phyloP scores from a whole-genome alignment of 1,140 invertebrate genomes.

The Musca domestica region DNA sequence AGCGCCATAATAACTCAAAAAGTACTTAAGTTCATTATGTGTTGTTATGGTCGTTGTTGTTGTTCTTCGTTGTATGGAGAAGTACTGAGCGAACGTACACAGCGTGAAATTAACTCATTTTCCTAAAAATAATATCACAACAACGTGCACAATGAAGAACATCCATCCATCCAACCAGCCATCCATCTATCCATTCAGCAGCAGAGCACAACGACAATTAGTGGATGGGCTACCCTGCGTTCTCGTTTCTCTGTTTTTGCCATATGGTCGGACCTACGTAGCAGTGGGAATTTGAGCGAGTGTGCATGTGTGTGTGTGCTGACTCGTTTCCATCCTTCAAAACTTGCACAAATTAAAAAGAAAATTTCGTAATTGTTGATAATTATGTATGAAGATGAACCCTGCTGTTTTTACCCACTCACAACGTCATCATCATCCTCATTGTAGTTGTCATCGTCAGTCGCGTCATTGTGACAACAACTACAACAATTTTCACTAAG shows the following conservation, averaged over 20 bases:
- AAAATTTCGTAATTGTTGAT: too few relatives aligned
- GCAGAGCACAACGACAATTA: slow-evolving; percentile 5
- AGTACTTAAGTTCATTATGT: slow-evolving; percentile 20
- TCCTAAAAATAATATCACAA: slow-evolving; percentile 14
- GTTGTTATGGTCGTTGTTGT: neutral
- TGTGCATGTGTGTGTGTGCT: too few relatives aligned
- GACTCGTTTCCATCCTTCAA: too few relatives aligned
- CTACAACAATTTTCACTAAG: too few relatives aligned
- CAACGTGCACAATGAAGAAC: slow-evolving; percentile 1
- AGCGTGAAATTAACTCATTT: slow-evolving; percentile 22
- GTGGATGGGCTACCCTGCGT: slow-evolving; percentile 8
- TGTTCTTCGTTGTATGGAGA: neutral
- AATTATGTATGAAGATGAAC: too few relatives aligned
- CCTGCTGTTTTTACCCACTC: too few relatives aligned
- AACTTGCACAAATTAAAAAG: too few relatives aligned
- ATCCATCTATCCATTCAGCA: neutral
- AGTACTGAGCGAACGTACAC: neutral
- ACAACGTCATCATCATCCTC: too few relatives aligned
- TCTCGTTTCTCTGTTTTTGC: neutral
- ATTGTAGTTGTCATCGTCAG: too few relatives aligned
- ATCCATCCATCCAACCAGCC: slow-evolving; percentile 5
- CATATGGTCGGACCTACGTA: too few relatives aligned
- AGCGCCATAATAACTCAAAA: slow-evolving; percentile 17
- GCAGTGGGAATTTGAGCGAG: too few relatives aligned
- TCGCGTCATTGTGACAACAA: too few relatives aligned